These are phyloP conservation scores for Cephus spinipes DNA, from an alignment of 2,888 invertebrate species.

Conservation along the genomic window DNA sequence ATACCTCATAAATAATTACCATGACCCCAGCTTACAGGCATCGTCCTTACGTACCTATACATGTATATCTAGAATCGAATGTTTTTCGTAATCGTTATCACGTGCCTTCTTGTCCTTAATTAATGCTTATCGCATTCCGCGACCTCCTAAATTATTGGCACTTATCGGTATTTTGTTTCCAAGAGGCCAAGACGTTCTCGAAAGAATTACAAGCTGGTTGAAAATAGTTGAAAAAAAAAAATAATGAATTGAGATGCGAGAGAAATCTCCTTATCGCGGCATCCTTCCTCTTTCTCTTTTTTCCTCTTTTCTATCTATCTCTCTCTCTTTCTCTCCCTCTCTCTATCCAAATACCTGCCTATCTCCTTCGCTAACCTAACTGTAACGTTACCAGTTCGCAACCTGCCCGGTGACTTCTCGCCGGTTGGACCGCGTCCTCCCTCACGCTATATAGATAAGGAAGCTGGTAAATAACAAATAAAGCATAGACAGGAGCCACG, in stretches of 20 bases:
- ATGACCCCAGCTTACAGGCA: background rate
- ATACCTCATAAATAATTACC: background rate
- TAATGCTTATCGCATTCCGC: background rate
- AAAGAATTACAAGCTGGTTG: background rate
- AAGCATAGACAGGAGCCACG: slow-evolving; percentile 56
- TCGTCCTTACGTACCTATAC: too few species aligned
- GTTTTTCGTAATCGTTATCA: background rate
- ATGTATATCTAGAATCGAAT: background rate
- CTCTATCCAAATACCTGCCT: background rate
- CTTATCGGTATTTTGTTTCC: background rate
- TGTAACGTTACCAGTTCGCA: background rate
- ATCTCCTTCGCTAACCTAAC: background rate
- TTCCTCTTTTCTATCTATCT: background rate
- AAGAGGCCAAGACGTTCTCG: background rate
- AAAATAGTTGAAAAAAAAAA: background rate
- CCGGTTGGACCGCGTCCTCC: background rate
- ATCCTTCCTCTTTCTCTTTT: background rate
- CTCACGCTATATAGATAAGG: background rate
- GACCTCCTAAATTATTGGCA: background rate
- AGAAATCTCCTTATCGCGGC: background rate
- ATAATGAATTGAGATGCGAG: background rate
- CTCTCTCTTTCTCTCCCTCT: slow-evolving; percentile 13
- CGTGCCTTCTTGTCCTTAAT: background rate
- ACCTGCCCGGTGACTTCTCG: background rate
- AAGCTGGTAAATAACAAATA: slow-evolving; percentile 50